These are phyloP conservation scores for Eurois occulta DNA, from an alignment of 2,888 invertebrate species.

Conservation along the genomic window DNA sequence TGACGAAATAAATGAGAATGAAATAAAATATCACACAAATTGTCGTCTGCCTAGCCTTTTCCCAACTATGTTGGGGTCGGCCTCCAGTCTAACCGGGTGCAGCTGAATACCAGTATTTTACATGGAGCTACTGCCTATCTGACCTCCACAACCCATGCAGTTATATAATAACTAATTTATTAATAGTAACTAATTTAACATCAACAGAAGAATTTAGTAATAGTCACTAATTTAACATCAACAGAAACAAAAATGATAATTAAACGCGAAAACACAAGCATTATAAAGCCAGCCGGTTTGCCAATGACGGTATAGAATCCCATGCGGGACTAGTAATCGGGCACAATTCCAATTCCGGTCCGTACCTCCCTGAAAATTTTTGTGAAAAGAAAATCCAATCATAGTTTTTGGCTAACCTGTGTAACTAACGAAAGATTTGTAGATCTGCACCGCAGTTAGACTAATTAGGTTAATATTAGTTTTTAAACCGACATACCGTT, in stretches of 20 bases:
- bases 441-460: constrained; percentile 11
- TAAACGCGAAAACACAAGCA: background rate
- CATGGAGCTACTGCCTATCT: background rate
- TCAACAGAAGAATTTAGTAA: no score
- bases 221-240: background rate
- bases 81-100: background rate
- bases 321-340: constrained; percentile 29
- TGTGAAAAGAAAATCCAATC: constrained; percentile 47
- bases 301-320: constrained; percentile 9
- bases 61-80: background rate
- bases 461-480: constrained; percentile 24
- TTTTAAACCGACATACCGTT: constrained; percentile 5
- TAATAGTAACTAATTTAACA: background rate
- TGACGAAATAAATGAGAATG: constrained; percentile 14
- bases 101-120: background rate
- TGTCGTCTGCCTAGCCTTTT: background rate
- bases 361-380: constrained; percentile 28
- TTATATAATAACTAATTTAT: background rate
- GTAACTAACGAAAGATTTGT: constrained; percentile 42
- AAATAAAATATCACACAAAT: background rate
- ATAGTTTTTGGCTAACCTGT: constrained; percentile 40
- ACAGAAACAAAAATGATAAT: background rate
- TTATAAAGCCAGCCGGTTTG: constrained; percentile 3
- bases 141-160: background rate
- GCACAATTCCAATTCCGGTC: constrained; percentile 52